A percentile compares a stretch with the other conserved stretches of the same genome.
These are phyloP conservation scores for Ceratotherium simum DNA, from an alignment of 2,113 vertebrate genomes.

Conservation along the genomic window DNA sequence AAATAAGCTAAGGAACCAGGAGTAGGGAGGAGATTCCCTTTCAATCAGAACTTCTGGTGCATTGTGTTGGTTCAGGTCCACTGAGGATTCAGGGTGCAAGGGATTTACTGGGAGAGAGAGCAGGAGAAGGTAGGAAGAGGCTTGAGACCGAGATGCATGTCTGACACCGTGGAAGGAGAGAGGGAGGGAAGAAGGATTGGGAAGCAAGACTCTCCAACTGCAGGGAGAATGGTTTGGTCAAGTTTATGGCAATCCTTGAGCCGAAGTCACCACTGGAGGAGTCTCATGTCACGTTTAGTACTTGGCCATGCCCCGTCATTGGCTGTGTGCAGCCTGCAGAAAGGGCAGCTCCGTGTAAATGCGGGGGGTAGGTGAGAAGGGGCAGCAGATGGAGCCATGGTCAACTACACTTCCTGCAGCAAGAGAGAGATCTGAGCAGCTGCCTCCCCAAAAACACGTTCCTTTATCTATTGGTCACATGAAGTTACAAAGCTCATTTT, in stretches of 20 bases:
- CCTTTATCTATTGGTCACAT: not conserved
- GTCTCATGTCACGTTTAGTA: fast-evolving
- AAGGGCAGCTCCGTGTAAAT: fast-evolving
- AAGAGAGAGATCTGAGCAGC: not conserved
- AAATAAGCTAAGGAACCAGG: not conserved
- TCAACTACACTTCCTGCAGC: not conserved
- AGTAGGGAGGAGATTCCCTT: not conserved
- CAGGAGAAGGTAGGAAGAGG: not conserved
- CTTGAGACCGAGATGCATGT: too few species aligned
- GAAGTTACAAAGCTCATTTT: not conserved
- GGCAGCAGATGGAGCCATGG: not conserved
- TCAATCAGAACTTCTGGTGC: not conserved
- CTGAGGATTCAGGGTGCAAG: not conserved
- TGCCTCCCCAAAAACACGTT: not conserved
- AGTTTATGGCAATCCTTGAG: not conserved
- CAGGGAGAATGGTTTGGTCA: not conserved
- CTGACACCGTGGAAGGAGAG: not conserved
- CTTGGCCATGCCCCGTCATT: fast-evolving
- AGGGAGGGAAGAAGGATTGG: too few species aligned
- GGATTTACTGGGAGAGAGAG: not conserved
- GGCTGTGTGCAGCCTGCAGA: not conserved
- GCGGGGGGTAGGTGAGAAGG: fast-evolving
- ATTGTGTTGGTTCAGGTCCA: too few species aligned
- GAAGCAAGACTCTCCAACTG: not conserved
- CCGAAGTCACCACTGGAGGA: fast-evolving